Evolutionary conservation across 2,888 invertebrate genomes (phyloP).

Genomic region (Agrypnus murinus): DNA sequence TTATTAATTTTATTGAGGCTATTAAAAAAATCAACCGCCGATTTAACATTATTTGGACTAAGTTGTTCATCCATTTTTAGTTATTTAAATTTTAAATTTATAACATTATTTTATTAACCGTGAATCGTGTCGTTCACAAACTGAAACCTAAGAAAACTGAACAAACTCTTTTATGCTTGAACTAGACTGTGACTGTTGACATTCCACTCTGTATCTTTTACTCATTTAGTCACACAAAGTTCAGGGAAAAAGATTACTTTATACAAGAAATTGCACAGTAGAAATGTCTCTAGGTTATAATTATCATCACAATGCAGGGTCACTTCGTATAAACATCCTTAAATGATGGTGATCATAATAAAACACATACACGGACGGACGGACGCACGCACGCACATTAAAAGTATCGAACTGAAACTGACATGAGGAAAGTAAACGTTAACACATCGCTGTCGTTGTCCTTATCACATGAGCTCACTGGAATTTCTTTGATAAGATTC

Average conservation of each 20-base stretch:
- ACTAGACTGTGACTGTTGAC: conserved; percentile 37
- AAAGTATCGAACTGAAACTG: conserved; percentile 36
- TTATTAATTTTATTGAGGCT: conserved; percentile 42
- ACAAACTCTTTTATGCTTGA: conserved; percentile 18
- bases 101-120: conserved; percentile 12
- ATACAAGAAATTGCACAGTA: conserved; percentile 28
- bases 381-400: conserved; percentile 2
- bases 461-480: conserved; percentile 32
- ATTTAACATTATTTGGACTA: conserved; percentile 53
- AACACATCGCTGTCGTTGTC: conserved; percentile 24
- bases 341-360: not conserved
- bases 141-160: conserved; percentile 17
- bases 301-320: conserved; percentile 1
- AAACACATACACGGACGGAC: not conserved
- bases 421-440: conserved; percentile 21
- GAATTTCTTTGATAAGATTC: conserved; percentile 44
- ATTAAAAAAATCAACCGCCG: conserved; percentile 54
- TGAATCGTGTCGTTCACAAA: conserved; percentile 25
- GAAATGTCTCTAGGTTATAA: conserved; percentile 4
- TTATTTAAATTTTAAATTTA: conserved; percentile 12
- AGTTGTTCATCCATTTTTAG: conserved; percentile 51
- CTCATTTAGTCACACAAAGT: conserved; percentile 35
- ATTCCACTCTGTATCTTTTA: conserved; percentile 27
- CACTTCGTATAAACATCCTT: conserved; percentile 3
- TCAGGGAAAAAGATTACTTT: conserved; percentile 33